Evolutionary conservation across 2,797 vertebrate genomes (phyloP), one percentile per base, ranked within the genome.

Genomic region (Florisuga fusca): DNA sequence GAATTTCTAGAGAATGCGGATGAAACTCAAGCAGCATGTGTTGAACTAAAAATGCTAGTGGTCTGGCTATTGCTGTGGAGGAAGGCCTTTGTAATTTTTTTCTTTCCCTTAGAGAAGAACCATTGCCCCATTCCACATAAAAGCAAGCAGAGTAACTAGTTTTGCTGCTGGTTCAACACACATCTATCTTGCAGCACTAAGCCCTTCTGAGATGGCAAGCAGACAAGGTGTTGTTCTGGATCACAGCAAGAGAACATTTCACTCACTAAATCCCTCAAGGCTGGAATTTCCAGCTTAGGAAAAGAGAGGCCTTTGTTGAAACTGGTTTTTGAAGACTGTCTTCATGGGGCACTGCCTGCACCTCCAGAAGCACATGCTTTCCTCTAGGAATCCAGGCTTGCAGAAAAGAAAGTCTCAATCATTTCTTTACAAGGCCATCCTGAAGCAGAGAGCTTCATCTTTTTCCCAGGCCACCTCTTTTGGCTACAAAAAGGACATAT

Each of bases 1-100:
- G 88, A 96, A 94, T 94, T 90, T 77, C 59, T 78, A 73, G 26
- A 88, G 91, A 94, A 93, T 29, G 83, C 21, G 62, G 86, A 48
- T 84, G 94, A 95, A 95, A 90, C 58, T 87, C 77, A 90, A 95
- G 88, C 36, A 61, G 71, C 59, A 84, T 21, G 15, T 4, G 33
- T 41, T 76, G 50, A 95, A 78, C 61, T 53, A 93, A 90, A 95
- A 94, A 90, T 53, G 80, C 14, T 76, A 86, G 27, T 15, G 55
- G 67, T 67, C 63, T 71, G 73, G 67, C 50, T 86, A 54, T 2
- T 94, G 57, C 21, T 21, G 41, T 10, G 61, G 21, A 12, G 19
- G 36, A 82, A 89, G 15, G 27, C 77, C 34, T 89, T 16, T 26
- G 50, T 29, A 1, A 67, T 33, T 63, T 74, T 68, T 66, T 57